Conservation (phyloP, 1,140 invertebrate genomes). For the Pinna nobilis region DNA sequence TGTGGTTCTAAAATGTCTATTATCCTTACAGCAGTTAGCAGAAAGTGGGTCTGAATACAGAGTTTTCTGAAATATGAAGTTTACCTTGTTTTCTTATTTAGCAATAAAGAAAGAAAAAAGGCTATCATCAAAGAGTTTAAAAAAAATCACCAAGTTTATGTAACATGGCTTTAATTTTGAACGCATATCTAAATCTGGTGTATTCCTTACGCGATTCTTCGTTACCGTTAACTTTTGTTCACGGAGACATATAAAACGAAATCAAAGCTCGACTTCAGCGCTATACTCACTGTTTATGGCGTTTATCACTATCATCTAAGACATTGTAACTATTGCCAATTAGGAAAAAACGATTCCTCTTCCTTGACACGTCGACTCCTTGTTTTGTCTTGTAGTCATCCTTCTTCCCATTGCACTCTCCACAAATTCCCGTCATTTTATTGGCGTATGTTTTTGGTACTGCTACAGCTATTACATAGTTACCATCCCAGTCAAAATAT, state of each 20-base stretch:
- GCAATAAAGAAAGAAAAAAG: too few species aligned
- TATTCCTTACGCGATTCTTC: not conserved
- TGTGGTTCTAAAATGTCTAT: too few species aligned
- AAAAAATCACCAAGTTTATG: too few species aligned
- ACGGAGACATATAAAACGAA: not conserved
- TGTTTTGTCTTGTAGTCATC: constrained; percentile 33
- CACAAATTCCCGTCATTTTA: constrained; percentile 25
- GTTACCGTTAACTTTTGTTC: not conserved
- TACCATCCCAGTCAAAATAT: not conserved
- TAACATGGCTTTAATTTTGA: too few species aligned
- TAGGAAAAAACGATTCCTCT: not conserved
- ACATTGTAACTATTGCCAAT: constrained; percentile 29
- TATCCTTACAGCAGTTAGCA: too few species aligned
- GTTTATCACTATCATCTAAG: not conserved
- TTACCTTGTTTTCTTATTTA: too few species aligned
- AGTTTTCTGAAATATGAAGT: too few species aligned
- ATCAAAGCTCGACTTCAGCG: not conserved
- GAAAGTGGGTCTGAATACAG: too few species aligned
- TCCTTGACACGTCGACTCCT: constrained; percentile 28
- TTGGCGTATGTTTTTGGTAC: not conserved
- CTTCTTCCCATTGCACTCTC: constrained; percentile 28
- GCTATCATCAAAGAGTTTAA: too few species aligned
- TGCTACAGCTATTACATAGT: not conserved
- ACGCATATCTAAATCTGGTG: too few species aligned
- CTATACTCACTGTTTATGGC: not conserved